Conservation (phyloP, 2,888 invertebrate genomes). For the Patella pellucida region DNA sequence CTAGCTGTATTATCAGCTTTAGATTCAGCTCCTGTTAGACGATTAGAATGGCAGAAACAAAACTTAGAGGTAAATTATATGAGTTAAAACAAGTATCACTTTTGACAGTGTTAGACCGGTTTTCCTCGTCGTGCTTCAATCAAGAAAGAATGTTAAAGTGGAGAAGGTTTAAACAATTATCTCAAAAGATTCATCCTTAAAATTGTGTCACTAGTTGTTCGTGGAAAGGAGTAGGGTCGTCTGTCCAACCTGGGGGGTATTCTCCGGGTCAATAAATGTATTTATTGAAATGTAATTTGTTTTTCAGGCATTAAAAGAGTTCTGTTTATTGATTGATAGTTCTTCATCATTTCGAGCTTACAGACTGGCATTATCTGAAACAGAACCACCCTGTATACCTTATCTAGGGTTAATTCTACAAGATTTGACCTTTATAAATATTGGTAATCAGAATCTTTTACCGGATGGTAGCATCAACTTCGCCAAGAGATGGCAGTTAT, state of each 20-base stretch:
- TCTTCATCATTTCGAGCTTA: slow-evolving; percentile 99
- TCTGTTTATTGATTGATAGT: slow-evolving; percentile 95
- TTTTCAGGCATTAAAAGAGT: slow-evolving; percentile 84
- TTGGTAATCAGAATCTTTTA: slow-evolving; percentile 93
- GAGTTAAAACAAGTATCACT: too few relatives aligned
- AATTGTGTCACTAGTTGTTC: too few relatives aligned
- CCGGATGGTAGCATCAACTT: slow-evolving; percentile 83
- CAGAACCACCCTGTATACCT: slow-evolving; percentile 97
- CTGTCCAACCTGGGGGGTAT: too few relatives aligned
- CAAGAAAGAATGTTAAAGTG: too few relatives aligned
- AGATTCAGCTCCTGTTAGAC: slow-evolving; percentile 90
- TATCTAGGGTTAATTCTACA: slow-evolving; percentile 98
- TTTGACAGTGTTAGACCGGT: too few relatives aligned
- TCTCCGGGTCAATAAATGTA: too few relatives aligned
- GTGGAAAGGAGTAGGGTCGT: too few relatives aligned
- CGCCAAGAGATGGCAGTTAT: slow-evolving; percentile 98
- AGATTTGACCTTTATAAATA: slow-evolving; percentile 98
- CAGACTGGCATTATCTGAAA: slow-evolving; percentile 91
- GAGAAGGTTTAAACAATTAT: too few relatives aligned
- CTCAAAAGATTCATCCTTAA: too few relatives aligned
- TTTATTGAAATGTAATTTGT: slow-evolving; percentile 14
- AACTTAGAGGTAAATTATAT: slow-evolving; percentile 79
- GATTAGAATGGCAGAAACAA: slow-evolving; percentile 81
- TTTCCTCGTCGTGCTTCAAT: too few relatives aligned
- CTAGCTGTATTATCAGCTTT: slow-evolving; percentile 95